phyloP scores from a whole-genome alignment of 2,113 vertebrate species.

The Phrynocephalus versicolor region DNA sequence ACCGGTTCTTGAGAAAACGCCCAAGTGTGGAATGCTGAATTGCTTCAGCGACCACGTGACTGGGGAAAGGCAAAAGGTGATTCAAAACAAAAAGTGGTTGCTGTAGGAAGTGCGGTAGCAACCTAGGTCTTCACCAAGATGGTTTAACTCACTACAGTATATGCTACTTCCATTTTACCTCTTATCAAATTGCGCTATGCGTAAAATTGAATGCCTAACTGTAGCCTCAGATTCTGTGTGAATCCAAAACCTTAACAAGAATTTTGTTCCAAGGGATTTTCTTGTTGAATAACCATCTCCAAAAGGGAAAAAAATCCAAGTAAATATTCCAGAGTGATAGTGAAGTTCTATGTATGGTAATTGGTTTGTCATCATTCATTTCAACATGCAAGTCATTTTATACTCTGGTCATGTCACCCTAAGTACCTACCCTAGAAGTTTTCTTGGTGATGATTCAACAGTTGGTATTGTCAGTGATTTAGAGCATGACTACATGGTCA shows the following conservation, averaged over 20 bases:
- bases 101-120: no score
- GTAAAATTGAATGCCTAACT: background rate
- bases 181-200: background rate
- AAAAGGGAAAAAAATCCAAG: no score
- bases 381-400: background rate
- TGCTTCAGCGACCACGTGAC: no score
- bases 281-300: background rate
- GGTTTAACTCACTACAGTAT: background rate
- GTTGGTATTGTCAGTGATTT: background rate
- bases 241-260: background rate
- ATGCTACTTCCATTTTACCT: background rate
- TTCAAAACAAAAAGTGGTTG: no score
- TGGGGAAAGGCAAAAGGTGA: no score
- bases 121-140: background rate
- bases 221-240: background rate
- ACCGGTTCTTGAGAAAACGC: no score
- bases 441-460: background rate
- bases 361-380: no score
- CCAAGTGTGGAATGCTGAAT: no score
- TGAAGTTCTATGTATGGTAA: no score
- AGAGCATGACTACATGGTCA: no score
- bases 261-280: background rate
- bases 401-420: background rate
- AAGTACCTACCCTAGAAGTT: background rate
- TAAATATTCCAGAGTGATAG: background rate